Evolutionary conservation across 2,888 invertebrate genomes (phyloP), one percentile per base, ranked within the genome.

Genomic region (Cataglyphis altisquamis): DNA sequence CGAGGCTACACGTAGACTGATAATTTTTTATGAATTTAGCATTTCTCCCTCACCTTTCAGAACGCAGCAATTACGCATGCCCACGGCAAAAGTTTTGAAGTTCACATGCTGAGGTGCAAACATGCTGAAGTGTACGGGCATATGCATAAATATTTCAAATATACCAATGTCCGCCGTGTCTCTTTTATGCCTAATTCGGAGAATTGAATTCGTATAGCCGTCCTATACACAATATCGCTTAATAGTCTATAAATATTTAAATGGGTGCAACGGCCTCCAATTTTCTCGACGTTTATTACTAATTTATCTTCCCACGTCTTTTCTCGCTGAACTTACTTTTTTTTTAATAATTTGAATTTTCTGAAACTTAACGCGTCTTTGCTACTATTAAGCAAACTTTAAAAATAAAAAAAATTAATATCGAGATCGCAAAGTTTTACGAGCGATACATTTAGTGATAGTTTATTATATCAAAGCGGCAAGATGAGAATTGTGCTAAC

Each of bases 61-160:
- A 12, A 18, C n/a, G 12, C 21, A 32, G 32, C 32, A 48, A 29
- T 77, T 67, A 67, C 77, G 77, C 77, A 77, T 77, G 77, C 39
- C 29, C 77, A 66, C 55, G 77, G 77, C 52, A 77, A 66, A 77
- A 77, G 29, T 77, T 77, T 3, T 25, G 55, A 67, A 77, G 29
- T 12, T 3, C 77, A 77, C 10, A 9, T 77, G 66, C n/a, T 10
- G 5, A 55, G 25, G n/a, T 66, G 77, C 39, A 67, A 25, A 25
- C 25, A 25, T 25, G 25, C 25, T 25, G 21, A 66, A 55, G 39
- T 77, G 55, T 77, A 55, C 25, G n/a, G 9, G 15, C 66, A n/a
- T 29, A 41, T 29, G 55, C 55, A 39, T 77, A 41, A 77, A 77
- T 66, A 67, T 77, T 77, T 77, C 15, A 66, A 25, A 18, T 48